phyloP scores from a whole-genome alignment of 2,113 vertebrate genomes.

The Embiotoca jacksoni region DNA sequence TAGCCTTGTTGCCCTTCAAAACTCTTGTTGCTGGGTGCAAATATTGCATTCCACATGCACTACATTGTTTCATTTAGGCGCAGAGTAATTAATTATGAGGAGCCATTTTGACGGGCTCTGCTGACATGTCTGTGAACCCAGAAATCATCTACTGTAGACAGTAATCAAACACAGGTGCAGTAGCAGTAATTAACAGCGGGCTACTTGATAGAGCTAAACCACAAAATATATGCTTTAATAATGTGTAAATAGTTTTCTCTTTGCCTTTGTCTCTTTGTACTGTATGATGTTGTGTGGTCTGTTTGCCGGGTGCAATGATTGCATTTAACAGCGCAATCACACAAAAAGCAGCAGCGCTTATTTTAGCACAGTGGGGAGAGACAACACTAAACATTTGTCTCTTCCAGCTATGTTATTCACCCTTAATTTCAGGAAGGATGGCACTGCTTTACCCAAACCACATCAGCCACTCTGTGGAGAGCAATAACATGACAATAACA shows the following conservation, averaged over 20 bases:
- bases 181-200: conserved; percentile 32
- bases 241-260: conserved; percentile 31
- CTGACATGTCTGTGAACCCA: conserved; percentile 37
- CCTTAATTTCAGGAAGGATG: conserved; percentile 40
- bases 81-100: conserved; percentile 30
- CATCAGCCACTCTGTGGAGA: conserved; percentile 20
- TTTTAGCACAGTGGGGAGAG: conserved; percentile 10
- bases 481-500: conserved; percentile 36
- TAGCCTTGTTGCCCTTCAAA: neutral
- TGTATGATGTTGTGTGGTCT: neutral
- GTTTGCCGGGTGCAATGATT: conserved; percentile 21
- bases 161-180: conserved; percentile 50
- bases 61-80: neutral
- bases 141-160: conserved; percentile 32
- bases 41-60: neutral
- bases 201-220: conserved; percentile 7
- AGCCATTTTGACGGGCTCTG: conserved; percentile 28
- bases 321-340: conserved; percentile 25
- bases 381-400: conserved; percentile 27
- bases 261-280: conserved; percentile 7
- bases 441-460: conserved; percentile 12
- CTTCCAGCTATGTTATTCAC: conserved; percentile 20
- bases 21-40: neutral
- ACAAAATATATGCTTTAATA: conserved; percentile 4
- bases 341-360: conserved; percentile 24